Percentiles rank a stretch among this genome's conserved stretches.
Evolutionary conservation across 2,888 invertebrate species (phyloP).

Genomic region (Tryphoninae sp.): DNA sequence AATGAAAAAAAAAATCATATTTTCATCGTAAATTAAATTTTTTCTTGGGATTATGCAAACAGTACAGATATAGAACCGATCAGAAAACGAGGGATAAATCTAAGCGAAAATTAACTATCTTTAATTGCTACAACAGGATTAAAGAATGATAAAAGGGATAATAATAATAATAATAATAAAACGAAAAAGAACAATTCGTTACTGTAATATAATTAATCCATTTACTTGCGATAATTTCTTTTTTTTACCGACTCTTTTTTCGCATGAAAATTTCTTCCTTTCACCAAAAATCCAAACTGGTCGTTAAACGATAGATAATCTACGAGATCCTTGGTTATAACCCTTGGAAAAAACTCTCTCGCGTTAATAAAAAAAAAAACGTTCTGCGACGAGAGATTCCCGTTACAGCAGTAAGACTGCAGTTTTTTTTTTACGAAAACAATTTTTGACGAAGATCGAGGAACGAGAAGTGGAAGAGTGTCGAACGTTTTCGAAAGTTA

Average conservation of each 20-base stretch:
- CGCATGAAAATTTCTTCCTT: constrained; percentile 11
- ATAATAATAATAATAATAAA: constrained; percentile 2
- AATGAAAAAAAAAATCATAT: too few relatives aligned
- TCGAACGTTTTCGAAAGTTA: constrained; percentile 49
- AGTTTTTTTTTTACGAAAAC: constrained; percentile 29
- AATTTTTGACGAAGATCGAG: constrained; percentile 21
- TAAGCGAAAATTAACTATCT: too few relatives aligned
- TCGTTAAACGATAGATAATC: constrained; percentile 59
- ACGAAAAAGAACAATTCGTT: background rate
- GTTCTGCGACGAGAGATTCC: constrained; percentile 19
- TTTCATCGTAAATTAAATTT: too few relatives aligned
- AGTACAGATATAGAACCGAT: background rate
- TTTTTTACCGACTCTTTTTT: constrained; percentile 14
- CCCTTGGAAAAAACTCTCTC: constrained; percentile 38
- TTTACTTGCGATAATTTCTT: constrained; percentile 25
- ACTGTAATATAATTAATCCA: constrained; percentile 59
- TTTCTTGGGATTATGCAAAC: too few relatives aligned
- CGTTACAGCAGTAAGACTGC: constrained; percentile 52
- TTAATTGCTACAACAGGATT: background rate
- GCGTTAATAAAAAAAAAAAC: constrained; percentile 54
- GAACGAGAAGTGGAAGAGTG: constrained; percentile 2
- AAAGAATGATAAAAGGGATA: background rate
- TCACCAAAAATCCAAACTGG: background rate
- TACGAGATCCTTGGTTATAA: constrained; percentile 28
- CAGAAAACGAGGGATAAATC: constrained; percentile 32